Evolutionary conservation across 2,797 vertebrate genomes (phyloP).

Genomic region (Myotis findleyi): DNA sequence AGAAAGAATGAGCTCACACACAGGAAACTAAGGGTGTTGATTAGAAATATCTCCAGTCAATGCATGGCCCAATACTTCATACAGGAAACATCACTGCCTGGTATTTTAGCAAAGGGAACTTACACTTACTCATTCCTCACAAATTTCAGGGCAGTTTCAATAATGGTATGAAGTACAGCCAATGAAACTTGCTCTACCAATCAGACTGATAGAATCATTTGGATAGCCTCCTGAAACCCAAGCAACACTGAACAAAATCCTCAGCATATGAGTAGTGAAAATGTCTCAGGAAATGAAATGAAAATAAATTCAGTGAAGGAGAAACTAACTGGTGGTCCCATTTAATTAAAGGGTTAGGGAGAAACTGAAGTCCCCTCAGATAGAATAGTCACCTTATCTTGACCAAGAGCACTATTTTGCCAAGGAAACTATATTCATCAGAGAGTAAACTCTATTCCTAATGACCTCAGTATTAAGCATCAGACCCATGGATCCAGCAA

Average conservation of each 20-base stretch:
- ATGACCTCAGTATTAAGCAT: not conserved
- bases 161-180: slow-evolving; percentile 20
- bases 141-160: slow-evolving; percentile 36
- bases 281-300: not conserved
- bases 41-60: slow-evolving; percentile 73
- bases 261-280: not conserved
- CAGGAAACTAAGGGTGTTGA: slow-evolving; percentile 73
- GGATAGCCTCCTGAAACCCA: not conserved
- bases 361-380: not conserved
- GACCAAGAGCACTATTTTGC: not conserved
- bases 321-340: not conserved
- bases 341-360: slow-evolving; percentile 2
- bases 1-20: slow-evolving; percentile 73
- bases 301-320: slow-evolving; percentile 3
- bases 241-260: slow-evolving; percentile 10
- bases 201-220: not conserved
- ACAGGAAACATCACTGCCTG: slow-evolving; percentile 71
- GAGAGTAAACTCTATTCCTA: not conserved
- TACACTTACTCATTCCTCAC: slow-evolving; percentile 63
- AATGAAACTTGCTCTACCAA: not conserved
- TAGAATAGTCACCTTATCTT: not conserved
- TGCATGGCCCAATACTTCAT: slow-evolving; percentile 18
- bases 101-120: slow-evolving; percentile 73
- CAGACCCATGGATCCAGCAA: not conserved
- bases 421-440: not conserved